Evolutionary conservation across 2,113 vertebrate species (phyloP), one percentile per base, ranked within the genome.

Genomic region (Gallinago media): DNA sequence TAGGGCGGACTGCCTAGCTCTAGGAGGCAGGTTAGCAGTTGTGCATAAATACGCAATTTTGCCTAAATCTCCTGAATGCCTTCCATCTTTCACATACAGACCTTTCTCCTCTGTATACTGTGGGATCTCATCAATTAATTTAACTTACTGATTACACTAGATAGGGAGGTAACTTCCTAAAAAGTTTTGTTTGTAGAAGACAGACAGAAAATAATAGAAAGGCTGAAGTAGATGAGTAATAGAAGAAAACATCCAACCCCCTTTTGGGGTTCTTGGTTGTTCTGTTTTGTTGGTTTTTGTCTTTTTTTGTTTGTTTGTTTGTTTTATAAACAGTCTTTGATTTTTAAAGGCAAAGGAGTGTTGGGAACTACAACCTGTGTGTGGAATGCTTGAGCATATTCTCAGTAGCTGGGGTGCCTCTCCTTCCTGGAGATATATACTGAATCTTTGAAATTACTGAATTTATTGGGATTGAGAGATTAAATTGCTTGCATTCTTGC

Each of bases 61-160:
- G 38, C 38, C 11, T 38, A 38, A 38, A 38, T 38, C 38, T 42
- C 72, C 56, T n/a, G 36, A 80, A 87, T 62, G 23, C 40, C n/a
- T 77, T 62, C 11, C 0, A 0, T 63, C 42, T 67, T 75, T 62
- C 0, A 6, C 11, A 55, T 29, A 54, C n/a, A 62, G 12, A 32
- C 26, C 47, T 78, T 71, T 50, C 40, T 70, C 32, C 5, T 55
- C 19, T 27, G 5, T 29, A 32, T 72, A 20, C 31, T 59, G 13
- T 59, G 47, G 16, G 49, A 59, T 89, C 19, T 67, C 21, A 68
- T 56, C 12, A 80, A 4, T 62, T 74, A 77, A 3, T 32, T 54
- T 67, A 89, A 78, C 0, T 78, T 74, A 31, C 4, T 74, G 23
- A 66, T 80, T 61, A 31, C 47, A 36, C 4, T 49, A 20, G 31